Percentiles rank a stretch among this genome's conserved stretches.
phyloP scores from a whole-genome alignment of 2,113 vertebrate species.

The Telmatochromis brachygnathus region DNA sequence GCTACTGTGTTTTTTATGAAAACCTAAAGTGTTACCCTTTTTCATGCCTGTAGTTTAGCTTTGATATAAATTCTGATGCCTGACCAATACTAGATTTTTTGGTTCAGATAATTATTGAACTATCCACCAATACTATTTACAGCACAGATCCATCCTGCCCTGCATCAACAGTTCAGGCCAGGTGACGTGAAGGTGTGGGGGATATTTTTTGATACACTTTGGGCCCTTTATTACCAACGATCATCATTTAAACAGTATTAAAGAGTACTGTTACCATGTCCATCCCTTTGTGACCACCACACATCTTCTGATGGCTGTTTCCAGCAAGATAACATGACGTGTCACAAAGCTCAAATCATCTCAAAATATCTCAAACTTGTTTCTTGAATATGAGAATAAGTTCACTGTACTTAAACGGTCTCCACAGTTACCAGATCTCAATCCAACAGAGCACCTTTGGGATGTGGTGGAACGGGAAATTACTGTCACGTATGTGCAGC shows the following conservation, averaged over 20 bases:
- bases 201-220: background rate
- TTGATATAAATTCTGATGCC: background rate
- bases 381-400: background rate
- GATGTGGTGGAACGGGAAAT: background rate
- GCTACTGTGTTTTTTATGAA: background rate
- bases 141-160: background rate
- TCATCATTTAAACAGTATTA: background rate
- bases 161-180: background rate
- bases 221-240: background rate
- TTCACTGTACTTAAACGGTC: background rate
- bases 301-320: background rate
- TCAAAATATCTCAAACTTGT: background rate
- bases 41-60: background rate
- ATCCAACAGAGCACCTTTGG: background rate
- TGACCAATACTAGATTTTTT: background rate
- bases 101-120: background rate
- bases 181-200: background rate
- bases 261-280: background rate
- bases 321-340: background rate
- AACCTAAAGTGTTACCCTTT: background rate
- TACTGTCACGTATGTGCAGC: background rate
- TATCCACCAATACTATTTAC: background rate
- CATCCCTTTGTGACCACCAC: background rate
- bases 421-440: background rate
- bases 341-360: background rate